phyloP scores from a whole-genome alignment of 1,140 invertebrate species.

The Dolichoris vasculosae region DNA sequence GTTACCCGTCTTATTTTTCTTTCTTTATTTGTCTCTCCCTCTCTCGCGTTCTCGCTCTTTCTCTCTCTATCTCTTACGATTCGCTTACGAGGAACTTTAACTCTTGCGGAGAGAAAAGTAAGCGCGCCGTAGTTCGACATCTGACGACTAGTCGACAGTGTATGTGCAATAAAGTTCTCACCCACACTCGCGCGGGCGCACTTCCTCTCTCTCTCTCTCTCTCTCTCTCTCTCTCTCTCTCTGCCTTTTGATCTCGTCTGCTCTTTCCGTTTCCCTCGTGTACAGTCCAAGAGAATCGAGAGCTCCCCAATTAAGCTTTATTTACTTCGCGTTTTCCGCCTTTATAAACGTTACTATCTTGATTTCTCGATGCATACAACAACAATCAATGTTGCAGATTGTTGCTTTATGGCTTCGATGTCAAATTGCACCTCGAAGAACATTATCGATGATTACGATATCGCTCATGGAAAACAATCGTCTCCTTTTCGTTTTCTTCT shows the following conservation, averaged over 20 bases:
- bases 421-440: background rate
- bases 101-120: background rate
- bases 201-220: background rate
- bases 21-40: background rate
- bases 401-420: background rate
- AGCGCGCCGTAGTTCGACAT: conserved; percentile 35
- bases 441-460: background rate
- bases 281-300: conserved; percentile 11
- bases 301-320: conserved; percentile 50
- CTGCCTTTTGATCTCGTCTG: background rate
- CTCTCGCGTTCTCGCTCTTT: conserved; percentile 8
- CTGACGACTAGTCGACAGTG: conserved; percentile 23
- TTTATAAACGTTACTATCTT: conserved; percentile 19
- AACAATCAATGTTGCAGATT: background rate
- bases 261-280: conserved; percentile 8
- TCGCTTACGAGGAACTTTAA: conserved; percentile 40
- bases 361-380: conserved; percentile 13
- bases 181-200: no score
- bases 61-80: conserved; percentile 14
- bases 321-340: conserved; percentile 42
- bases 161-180: conserved; percentile 4
- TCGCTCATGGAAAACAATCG: no score
- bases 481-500: background rate
- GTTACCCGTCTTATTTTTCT: background rate
- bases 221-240: background rate